Evolutionary conservation across 2,113 vertebrate genomes (phyloP).

Genomic region (Barnardius zonarius): DNA sequence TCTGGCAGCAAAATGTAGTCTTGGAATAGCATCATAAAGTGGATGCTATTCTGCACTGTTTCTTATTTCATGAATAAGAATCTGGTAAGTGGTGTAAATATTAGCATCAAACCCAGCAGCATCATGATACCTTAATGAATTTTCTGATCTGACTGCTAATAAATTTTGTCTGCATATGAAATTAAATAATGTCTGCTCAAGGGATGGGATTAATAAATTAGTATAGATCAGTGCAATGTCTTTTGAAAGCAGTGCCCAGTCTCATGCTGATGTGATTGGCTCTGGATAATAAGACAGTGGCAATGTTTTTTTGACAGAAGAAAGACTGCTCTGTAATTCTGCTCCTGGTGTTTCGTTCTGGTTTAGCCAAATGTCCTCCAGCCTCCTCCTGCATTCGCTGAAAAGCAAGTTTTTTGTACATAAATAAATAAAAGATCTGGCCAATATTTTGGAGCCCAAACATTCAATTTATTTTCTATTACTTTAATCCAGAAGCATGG

Average conservation of each 20-base stretch:
- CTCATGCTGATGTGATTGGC: neutral
- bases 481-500: neutral
- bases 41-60: neutral
- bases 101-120: neutral
- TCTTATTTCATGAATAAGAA: neutral
- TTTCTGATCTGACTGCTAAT: neutral
- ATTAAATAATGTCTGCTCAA: neutral
- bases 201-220: neutral
- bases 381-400: neutral
- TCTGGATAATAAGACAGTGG: neutral
- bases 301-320: neutral
- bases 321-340: constrained; percentile 19
- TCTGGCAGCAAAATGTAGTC: neutral
- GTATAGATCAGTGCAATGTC: neutral
- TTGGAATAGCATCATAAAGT: neutral
- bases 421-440: neutral
- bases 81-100: neutral
- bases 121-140: neutral
- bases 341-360: neutral
- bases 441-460: neutral
- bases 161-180: neutral
- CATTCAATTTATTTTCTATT: neutral
- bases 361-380: neutral
- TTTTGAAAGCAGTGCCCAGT: neutral
- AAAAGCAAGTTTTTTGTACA: neutral